These are phyloP conservation scores for Colletes collaris DNA, from an alignment of 2,888 invertebrate genomes.

Conservation along the genomic window DNA sequence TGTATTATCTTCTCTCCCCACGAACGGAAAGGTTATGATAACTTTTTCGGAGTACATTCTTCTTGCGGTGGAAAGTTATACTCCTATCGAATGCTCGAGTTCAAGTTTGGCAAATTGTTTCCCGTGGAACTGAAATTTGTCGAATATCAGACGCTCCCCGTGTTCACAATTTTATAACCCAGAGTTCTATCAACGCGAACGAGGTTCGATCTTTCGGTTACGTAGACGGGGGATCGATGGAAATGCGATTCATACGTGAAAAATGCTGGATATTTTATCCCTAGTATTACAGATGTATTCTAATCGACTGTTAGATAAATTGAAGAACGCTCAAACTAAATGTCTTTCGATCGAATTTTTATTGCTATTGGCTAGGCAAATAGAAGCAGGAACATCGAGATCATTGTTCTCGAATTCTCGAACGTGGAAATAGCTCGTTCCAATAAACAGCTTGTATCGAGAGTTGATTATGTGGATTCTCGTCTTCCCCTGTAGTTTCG, in stretches of 20 bases:
- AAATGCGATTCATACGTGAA: background rate
- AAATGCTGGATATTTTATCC: background rate
- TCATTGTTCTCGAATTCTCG: background rate
- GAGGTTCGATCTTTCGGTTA: background rate
- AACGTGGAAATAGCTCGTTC: slow-evolving; percentile 48
- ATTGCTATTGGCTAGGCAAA: background rate
- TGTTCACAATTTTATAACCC: slow-evolving; percentile 18
- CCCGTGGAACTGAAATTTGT: slow-evolving; percentile 17
- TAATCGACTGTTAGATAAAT: background rate
- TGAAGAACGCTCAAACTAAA: background rate
- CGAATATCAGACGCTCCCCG: background rate
- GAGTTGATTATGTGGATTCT: background rate
- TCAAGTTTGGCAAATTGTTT: slow-evolving; percentile 26
- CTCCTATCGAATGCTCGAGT: background rate
- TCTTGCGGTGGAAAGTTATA: slow-evolving; percentile 7
- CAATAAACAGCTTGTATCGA: slow-evolving; percentile 41
- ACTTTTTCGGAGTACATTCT: slow-evolving; percentile 21
- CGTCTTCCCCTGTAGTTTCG: background rate
- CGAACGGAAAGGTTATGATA: slow-evolving; percentile 14
- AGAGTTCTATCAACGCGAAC: background rate
- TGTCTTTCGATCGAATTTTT: background rate
- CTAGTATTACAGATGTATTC: background rate
- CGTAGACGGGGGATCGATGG: background rate
- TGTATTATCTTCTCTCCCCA: background rate
- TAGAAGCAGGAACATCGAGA: background rate